phyloP scores from a whole-genome alignment of 2,113 vertebrate species.

The Nannospalax galili region DNA sequence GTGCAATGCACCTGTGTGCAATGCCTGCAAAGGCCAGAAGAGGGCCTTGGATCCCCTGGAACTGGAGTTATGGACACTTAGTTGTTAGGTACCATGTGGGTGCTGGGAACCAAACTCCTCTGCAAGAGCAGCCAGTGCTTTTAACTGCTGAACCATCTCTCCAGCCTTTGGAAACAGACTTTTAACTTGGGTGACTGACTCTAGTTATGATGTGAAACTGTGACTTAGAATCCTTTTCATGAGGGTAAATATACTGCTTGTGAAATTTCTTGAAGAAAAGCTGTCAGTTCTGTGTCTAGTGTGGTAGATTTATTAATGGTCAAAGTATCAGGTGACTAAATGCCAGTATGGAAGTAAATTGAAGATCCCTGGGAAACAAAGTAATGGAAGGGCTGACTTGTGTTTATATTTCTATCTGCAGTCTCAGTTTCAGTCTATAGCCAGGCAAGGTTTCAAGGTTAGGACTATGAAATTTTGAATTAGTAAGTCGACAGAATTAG shows the following conservation, averaged over 20 bases:
- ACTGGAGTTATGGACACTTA: no score
- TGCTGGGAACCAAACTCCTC: no score
- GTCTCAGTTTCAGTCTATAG: not conserved
- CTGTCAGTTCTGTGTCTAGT: not conserved
- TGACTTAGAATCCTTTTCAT: not conserved
- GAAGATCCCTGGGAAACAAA: conserved; percentile 31
- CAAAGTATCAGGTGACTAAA: not conserved
- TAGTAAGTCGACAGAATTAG: not conserved
- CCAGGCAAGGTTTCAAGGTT: not conserved
- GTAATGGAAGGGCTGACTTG: not conserved
- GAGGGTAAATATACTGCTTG: not conserved
- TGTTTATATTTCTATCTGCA: not conserved
- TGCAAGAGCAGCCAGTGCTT: no score
- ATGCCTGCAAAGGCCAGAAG: no score
- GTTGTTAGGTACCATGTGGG: no score
- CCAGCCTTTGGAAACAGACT: no score
- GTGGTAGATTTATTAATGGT: not conserved
- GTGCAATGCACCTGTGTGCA: no score
- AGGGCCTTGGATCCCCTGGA: no score
- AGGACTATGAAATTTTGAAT: conserved; percentile 34
- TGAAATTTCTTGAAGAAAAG: conserved; percentile 52
- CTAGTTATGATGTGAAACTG: not conserved
- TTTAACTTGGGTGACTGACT: not conserved
- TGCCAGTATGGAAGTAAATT: not conserved
- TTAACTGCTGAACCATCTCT: no score